Evolutionary conservation across 30 jellyfish, hydroid and myxozoan genomes (phyloP), one percentile per base, ranked within the genome.

Genomic region (Turritopsis dohrnii): DNA sequence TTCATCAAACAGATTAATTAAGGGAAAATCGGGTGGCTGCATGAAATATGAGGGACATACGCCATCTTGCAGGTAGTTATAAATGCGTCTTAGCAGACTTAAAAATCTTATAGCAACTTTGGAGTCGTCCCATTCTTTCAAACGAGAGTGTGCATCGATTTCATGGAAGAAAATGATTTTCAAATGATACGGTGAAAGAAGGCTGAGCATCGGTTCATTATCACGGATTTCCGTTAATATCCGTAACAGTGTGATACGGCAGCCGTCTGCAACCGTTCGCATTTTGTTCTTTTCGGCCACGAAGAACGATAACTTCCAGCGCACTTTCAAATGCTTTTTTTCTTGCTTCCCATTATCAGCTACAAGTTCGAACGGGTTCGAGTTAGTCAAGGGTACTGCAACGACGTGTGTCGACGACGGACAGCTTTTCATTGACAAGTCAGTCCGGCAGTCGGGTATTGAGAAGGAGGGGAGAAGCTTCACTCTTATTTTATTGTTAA

Each of bases 391-490:
- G n/a, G 74, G 86, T 21, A 79, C 72, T 16, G 95, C 26, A 18
- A 89, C 88, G 27, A 89, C 94, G 65, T 89, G 96, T 1, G 96
- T 84, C 71, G 94, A 71, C 28, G 96, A 89, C 19, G 96, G 96
- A 41, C 90, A 84, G 60, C 85, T 90, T 29, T 82, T 81, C 21
- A 90, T 73, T 30, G 87, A 24, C 66, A 66, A 53, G 76, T 89
- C 96, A 0, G 86, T 89, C 65, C 94, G 82, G 3, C 80, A 84
- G 53, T 89, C 96, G 1, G 96, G 96, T 28, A 89, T 89, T 85
- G 90, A 60, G 66, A 89, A 75, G 29, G 96, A 90, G 0, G 96
- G 96, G 73, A 89, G 66, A 31, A 89, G 84, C 1, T 79, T 88
- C 18, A 89, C 96, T 72, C 75, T 80, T 0, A 89, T 74, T 69